phyloP scores from a whole-genome alignment of 2,113 vertebrate species.

The Struthidea cinerea region DNA sequence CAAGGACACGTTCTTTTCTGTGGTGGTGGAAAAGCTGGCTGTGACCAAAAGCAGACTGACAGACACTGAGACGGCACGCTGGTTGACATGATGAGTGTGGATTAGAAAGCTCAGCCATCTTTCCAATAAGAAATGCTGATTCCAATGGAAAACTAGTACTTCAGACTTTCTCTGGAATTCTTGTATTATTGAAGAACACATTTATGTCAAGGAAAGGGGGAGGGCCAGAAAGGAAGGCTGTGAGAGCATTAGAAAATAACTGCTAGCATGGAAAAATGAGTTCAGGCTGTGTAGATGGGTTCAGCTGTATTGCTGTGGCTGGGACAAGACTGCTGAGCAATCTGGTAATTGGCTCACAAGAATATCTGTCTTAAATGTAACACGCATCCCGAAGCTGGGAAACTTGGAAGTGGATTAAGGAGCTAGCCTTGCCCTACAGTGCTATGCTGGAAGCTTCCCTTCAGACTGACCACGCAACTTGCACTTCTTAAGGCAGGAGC shows the following conservation, averaged over 20 bases:
- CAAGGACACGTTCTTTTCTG: not conserved
- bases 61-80: not conserved
- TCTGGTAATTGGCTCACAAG: not conserved
- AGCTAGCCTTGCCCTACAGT: not conserved
- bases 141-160: slow-evolving; percentile 57
- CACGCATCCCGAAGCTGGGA: not conserved
- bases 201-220: slow-evolving; percentile 33
- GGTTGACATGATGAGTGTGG: not conserved
- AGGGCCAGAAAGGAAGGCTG: not conserved
- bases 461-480: not conserved
- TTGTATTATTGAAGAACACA: slow-evolving; percentile 42
- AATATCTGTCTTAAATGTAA: not conserved
- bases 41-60: not conserved
- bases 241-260: slow-evolving; percentile 56
- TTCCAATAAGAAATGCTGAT: slow-evolving; percentile 49
- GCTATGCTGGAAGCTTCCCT: not conserved
- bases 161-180: slow-evolving; percentile 37
- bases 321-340: slow-evolving; percentile 4
- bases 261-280: slow-evolving; percentile 38
- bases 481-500: not conserved
- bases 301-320: slow-evolving; percentile 31
- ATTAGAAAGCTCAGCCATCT: slow-evolving; percentile 49
- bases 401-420: not conserved
- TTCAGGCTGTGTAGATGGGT: slow-evolving; percentile 29
- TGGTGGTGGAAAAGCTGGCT: not conserved